Evolutionary conservation across 2,113 vertebrate species (phyloP).

Genomic region (Pelmatolapia mariae): DNA sequence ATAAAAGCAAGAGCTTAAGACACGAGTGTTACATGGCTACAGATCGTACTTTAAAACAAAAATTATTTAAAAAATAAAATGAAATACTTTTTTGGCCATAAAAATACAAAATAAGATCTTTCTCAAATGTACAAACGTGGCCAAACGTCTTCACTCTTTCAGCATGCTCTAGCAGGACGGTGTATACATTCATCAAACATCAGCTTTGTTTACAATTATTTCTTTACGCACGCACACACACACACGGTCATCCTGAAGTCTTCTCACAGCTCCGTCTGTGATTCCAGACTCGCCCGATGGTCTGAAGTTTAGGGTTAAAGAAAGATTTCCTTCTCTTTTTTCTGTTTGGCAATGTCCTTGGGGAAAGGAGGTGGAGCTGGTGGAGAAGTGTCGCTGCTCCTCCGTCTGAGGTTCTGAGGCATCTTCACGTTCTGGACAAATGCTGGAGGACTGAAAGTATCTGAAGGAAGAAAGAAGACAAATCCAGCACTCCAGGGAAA

Average conservation of each 20-base stretch:
- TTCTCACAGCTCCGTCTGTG: not conserved
- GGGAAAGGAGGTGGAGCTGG: constrained; percentile 39
- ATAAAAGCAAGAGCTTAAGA: constrained; percentile 9
- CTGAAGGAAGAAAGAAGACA: constrained; percentile 8
- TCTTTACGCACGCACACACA: not conserved
- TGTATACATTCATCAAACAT: not conserved
- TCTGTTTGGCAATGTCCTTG: not conserved
- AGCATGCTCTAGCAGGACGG: not conserved
- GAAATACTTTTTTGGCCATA: not conserved
- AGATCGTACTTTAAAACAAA: constrained; percentile 1
- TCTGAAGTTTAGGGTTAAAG: constrained; percentile 11
- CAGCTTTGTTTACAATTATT: not conserved
- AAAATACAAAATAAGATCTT: not conserved
- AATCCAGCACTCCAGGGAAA: not conserved
- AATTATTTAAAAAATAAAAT: not conserved
- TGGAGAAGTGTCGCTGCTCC: not conserved
- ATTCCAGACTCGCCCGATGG: not conserved
- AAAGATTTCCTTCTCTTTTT: constrained; percentile 48
- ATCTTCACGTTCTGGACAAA: not conserved
- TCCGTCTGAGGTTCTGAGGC: constrained; percentile 28
- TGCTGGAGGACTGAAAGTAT: constrained; percentile 23
- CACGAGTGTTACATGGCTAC: not conserved
- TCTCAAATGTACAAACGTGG: not conserved
- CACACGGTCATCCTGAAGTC: not conserved
- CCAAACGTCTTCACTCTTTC: not conserved